A percentile compares a stretch with the other conserved stretches of the same genome.
Conservation (phyloP, 2,113 vertebrate genomes). For the Artemisiospiza belli region DNA sequence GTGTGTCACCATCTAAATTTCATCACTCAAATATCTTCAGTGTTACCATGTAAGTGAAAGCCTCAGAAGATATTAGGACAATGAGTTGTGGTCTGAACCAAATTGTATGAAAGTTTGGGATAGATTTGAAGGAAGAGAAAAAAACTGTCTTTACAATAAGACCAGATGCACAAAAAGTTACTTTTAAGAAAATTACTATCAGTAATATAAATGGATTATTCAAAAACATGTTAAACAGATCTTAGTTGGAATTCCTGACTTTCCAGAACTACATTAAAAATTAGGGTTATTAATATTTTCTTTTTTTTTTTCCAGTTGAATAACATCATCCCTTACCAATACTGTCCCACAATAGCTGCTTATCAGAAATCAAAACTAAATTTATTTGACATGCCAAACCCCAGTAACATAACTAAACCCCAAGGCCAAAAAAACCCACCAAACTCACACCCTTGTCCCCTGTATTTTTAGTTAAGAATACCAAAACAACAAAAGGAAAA, state of each 20-base stretch:
- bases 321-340: background rate
- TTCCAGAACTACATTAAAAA: background rate
- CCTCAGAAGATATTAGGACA: background rate
- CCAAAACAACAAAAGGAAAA: background rate
- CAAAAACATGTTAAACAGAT: background rate
- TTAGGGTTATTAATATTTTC: background rate
- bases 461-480: background rate
- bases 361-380: background rate
- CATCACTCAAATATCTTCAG: background rate
- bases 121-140: background rate
- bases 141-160: background rate
- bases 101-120: background rate
- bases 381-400: background rate
- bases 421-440: rapidly evolving
- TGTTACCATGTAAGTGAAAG: background rate
- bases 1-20: background rate
- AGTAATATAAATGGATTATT: background rate
- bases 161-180: background rate
- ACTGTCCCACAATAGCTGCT: background rate
- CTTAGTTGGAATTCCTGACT: background rate
- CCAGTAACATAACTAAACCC: background rate
- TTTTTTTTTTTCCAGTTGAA: background rate
- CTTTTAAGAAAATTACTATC: background rate
- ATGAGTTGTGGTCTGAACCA: background rate
- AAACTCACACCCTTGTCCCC: rapidly evolving